Conservation (phyloP, 2,113 vertebrate species). For the Petrocephalus zakoni region DNA sequence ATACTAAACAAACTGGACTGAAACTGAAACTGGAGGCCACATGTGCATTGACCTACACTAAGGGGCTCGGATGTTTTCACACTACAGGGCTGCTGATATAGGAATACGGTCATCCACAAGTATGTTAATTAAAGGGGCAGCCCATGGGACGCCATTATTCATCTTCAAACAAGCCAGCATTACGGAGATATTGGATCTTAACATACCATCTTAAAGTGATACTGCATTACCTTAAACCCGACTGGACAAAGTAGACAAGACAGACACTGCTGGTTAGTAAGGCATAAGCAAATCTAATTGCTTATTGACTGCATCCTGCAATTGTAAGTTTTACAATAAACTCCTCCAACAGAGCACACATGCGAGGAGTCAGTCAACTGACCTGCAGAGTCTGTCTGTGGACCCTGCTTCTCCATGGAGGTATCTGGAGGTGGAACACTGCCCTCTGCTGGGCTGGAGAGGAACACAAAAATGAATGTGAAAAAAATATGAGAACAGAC, state of each 20-base stretch:
- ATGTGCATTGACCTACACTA: background rate
- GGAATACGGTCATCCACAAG: background rate
- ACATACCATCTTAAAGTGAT: background rate
- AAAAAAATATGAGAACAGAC: background rate
- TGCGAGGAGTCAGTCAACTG: slow-evolving; percentile 24
- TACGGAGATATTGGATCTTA: background rate
- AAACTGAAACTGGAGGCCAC: background rate
- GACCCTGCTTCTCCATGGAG: slow-evolving; percentile 35
- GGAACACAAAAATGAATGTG: slow-evolving; percentile 12
- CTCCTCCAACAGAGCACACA: background rate
- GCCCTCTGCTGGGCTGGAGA: slow-evolving; percentile 59
- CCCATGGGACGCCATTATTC: background rate
- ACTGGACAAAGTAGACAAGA: background rate
- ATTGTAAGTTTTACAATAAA: background rate
- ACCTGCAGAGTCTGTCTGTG: slow-evolving; percentile 56
- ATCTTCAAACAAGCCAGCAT: background rate
- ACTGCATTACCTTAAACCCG: background rate
- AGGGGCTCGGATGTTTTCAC: background rate
- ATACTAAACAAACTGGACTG: background rate
- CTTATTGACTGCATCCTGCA: background rate
- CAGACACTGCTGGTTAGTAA: background rate
- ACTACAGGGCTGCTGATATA: background rate
- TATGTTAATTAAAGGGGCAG: background rate
- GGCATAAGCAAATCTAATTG: background rate
- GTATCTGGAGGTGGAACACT: slow-evolving; percentile 26